A percentile compares a stretch with the other conserved stretches of the same genome.
These are phyloP conservation scores for Cylindroiulus punctatus DNA, from an alignment of 2,888 invertebrate genomes.

Conservation along the genomic window DNA sequence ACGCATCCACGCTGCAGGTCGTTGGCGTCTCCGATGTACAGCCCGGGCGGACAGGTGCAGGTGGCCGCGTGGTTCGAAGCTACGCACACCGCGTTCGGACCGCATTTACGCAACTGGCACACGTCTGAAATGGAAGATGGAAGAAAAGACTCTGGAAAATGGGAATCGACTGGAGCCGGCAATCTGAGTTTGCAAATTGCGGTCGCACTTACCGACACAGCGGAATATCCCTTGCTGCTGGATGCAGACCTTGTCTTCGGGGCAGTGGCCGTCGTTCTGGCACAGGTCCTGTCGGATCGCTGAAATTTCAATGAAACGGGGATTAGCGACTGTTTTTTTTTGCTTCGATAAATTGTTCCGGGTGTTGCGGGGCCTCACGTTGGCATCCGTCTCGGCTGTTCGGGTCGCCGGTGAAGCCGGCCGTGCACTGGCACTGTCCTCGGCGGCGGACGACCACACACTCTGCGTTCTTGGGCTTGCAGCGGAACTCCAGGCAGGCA, in stretches of 20 bases:
- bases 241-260: conserved; percentile 82
- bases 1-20: conserved; percentile 69
- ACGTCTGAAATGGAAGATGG: conserved; percentile 53
- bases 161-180: not conserved
- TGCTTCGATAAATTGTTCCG: not conserved
- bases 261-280: conserved; percentile 80
- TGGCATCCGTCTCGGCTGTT: conserved; percentile 89
- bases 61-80: conserved; percentile 89
- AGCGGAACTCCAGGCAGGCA: conserved; percentile 83
- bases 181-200: not conserved
- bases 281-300: conserved; percentile 78
- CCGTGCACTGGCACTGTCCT: conserved; percentile 80
- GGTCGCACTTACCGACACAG: conserved; percentile 54
- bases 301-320: conserved; percentile 29
- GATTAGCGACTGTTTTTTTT: not conserved
- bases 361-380: conserved; percentile 62
- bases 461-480: conserved; percentile 79
- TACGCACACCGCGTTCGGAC: conserved; percentile 86
- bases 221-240: conserved; percentile 54
- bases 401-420: conserved; percentile 87
- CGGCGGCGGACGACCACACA: conserved; percentile 71
- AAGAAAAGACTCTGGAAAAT: not conserved
- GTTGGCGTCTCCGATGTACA: conserved; percentile 86
- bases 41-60: conserved; percentile 89
- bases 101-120: conserved; percentile 81